A percentile compares a stretch with the other conserved stretches of the same genome.
Evolutionary conservation across 2,113 vertebrate species (phyloP).

Genomic region (Bubo scandiacus): DNA sequence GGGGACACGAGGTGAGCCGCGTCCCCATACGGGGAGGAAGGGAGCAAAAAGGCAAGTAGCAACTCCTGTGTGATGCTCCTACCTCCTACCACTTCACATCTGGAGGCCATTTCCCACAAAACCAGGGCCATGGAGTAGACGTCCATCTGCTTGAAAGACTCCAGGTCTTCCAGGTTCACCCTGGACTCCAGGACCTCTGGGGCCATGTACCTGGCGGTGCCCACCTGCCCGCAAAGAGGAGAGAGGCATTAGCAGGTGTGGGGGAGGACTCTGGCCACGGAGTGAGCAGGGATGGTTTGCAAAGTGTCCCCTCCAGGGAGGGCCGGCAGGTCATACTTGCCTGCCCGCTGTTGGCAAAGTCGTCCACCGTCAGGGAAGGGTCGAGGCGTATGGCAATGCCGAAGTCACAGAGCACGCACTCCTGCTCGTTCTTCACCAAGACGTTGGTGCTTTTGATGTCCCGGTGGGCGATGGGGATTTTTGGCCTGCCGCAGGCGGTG

Average conservation of each 20-base stretch:
- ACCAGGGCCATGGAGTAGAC: constrained; percentile 91
- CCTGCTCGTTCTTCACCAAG: constrained; percentile 79
- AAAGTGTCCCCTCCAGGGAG: neutral
- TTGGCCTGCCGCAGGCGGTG: constrained; percentile 72
- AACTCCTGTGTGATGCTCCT: neutral
- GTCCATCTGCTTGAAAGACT: constrained; percentile 93
- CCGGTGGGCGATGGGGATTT: constrained; percentile 87
- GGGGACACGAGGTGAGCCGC: accelerated
- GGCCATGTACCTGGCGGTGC: constrained; percentile 91
- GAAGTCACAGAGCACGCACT: constrained; percentile 88
- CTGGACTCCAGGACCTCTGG: constrained; percentile 91
- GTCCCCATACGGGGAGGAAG: accelerated
- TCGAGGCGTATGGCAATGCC: constrained; percentile 86
- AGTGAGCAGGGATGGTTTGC: accelerated
- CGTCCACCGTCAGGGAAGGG: constrained; percentile 81
- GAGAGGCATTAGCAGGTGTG: neutral
- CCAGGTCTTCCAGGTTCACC: constrained; percentile 90
- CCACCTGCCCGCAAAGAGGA: constrained; percentile 75
- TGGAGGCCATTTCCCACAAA: constrained; percentile 90
- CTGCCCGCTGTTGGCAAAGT: constrained; percentile 91
- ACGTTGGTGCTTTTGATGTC: constrained; percentile 92
- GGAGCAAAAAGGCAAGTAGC: neutral
- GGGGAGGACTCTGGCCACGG: accelerated
- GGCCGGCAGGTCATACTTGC: constrained; percentile 6
- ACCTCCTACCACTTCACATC: constrained; percentile 85